Percentiles rank a stretch among this genome's conserved stretches.
These are phyloP conservation scores for Lepilemur ruficaudatus DNA, from an alignment of 2,797 vertebrate species.

Conservation along the genomic window DNA sequence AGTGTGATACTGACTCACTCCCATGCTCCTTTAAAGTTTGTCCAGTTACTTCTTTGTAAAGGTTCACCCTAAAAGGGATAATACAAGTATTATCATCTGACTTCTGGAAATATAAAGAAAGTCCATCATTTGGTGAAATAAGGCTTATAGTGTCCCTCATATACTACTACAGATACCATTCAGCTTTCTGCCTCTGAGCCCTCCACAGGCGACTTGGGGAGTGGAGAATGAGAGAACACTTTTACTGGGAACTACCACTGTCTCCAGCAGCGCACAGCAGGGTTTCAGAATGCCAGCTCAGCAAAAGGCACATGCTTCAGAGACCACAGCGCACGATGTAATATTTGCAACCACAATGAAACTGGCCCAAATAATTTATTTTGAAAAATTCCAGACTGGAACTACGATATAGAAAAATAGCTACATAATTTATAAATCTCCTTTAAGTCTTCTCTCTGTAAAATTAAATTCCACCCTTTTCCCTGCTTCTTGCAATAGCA, in stretches of 20 bases:
- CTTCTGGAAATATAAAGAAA: slow-evolving; percentile 35
- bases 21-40: not conserved
- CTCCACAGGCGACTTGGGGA: not conserved
- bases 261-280: not conserved
- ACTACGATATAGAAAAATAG: slow-evolving; percentile 68
- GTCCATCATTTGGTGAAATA: not conserved
- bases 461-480: slow-evolving; percentile 34
- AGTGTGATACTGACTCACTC: not conserved
- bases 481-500: not conserved
- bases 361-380: slow-evolving; percentile 60
- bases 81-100: not conserved
- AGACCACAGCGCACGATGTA: slow-evolving; percentile 43
- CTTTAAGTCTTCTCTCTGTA: slow-evolving; percentile 36
- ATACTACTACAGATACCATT: not conserved
- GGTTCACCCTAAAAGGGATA: not conserved
- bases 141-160: not conserved
- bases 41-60: not conserved
- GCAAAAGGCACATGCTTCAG: slow-evolving; percentile 35
- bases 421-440: slow-evolving; percentile 65
- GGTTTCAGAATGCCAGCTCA: slow-evolving; percentile 49
- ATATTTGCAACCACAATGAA: slow-evolving; percentile 57
- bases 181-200: not conserved
- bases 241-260: not conserved
- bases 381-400: slow-evolving; percentile 56
- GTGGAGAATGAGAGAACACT: not conserved